Evolutionary conservation across 2,888 invertebrate genomes (phyloP), one percentile per base, ranked within the genome.

Genomic region (Spodoptera picta): DNA sequence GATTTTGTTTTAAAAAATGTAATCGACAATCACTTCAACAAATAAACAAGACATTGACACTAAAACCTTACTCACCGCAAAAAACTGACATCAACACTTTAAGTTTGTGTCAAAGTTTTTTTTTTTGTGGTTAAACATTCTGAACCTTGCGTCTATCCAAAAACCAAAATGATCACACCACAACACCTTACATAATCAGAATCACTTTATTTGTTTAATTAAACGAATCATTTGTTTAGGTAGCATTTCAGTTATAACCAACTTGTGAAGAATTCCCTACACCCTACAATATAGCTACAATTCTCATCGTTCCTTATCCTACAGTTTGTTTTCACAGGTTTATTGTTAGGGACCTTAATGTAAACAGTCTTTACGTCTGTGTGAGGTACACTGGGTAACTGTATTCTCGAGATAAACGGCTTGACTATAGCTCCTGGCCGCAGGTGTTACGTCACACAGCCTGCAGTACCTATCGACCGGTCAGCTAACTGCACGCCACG

Each of bases 381-480:
- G 86, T 85, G 82, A 84, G 79, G 82, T 70, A 80, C 81, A 82
- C 83, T 62, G 65, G 80, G 79, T 89, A 87, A 90, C 87, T 86
- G 87, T 88, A 84, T 75, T 83, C 80, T 79, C 64, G 79, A 90
- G 91, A 90, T 90, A 89, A 89, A 83, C 65, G 76, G 58, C 52
- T 66, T 27, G 65, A 24, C 47, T 61, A 55, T 61, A 51, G 65
- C 60, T 55, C 56, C 47, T 14, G 44, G 54, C 74, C 85, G 85
- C 91, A 89, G 87, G 90, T 91, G 87, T 90, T 88, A 85, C 86
- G 87, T 86, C 91, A 92, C 84, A 87, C 87, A 87, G 82, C 79
- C 85, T 85, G 84, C 85, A 83, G 71, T 71, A 75, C 66, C 83
- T 91, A 92, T 91, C 90, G 90, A 91, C 89, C 92, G 85, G 81